phyloP scores from a whole-genome alignment of 2,888 invertebrate species.

The Nomada ferruginata region DNA sequence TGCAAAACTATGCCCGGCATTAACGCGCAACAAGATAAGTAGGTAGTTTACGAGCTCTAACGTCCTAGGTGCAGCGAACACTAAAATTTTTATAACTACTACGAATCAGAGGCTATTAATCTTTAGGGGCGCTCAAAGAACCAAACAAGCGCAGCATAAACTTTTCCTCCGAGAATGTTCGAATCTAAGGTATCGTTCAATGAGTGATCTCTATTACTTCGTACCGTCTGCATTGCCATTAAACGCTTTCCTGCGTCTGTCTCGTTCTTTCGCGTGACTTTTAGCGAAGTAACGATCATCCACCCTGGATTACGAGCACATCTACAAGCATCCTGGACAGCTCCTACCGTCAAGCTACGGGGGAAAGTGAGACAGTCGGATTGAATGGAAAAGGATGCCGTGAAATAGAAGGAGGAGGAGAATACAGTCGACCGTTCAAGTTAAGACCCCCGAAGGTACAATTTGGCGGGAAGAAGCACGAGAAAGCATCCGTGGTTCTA shows the following conservation, averaged over 20 bases:
- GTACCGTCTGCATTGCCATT: slow-evolving; percentile 28
- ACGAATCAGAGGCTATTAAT: neutral
- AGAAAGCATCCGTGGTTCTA: slow-evolving; percentile 61
- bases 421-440: slow-evolving; percentile 54
- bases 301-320: slow-evolving; percentile 50
- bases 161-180: slow-evolving; percentile 3
- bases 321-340: slow-evolving; percentile 37
- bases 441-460: slow-evolving; percentile 72
- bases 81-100: neutral
- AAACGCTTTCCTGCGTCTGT: slow-evolving; percentile 44
- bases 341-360: neutral
- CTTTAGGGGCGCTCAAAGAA: neutral
- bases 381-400: slow-evolving; percentile 29
- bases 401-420: slow-evolving; percentile 40
- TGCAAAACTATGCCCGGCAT: slow-evolving; percentile 29
- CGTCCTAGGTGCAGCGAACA: neutral
- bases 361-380: slow-evolving; percentile 42
- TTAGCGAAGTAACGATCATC: slow-evolving; percentile 37
- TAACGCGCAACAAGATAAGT: slow-evolving; percentile 11
- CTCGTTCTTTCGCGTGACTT: slow-evolving; percentile 48
- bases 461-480: slow-evolving; percentile 69
- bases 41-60: slow-evolving; percentile 13
- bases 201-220: slow-evolving; percentile 1
- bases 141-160: neutral
- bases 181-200: neutral